Base-by-base conservation (phyloP, 2,888 invertebrate genomes). In the Eulithis prunata region DNA sequence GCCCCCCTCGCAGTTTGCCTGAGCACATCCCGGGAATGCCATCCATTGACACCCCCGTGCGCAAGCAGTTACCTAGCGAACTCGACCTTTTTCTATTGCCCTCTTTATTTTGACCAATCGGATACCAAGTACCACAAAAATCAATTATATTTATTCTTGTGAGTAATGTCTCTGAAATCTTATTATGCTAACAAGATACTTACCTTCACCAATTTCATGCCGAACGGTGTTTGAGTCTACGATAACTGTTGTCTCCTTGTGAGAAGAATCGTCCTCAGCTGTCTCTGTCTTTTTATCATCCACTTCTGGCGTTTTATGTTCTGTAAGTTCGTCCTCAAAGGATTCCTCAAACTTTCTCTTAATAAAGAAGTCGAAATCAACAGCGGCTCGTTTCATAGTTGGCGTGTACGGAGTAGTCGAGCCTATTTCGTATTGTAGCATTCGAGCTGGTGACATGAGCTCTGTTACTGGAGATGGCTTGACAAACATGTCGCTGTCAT, bases 171-270 rank as follows among this genome's bases (percentile, higher is more conserved):
- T 32, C 32, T 32, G 5, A 32, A 32, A 32, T 32, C 32, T 32
- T 32, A 32, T 49, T 41, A 49, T 21, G n/a, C 21, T 32, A 41
- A n/a, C 14, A 38, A 32, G 21, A 70, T 72, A 89, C 92, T 88
- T 84, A 93, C 93, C 90, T 68, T 87, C 89, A 64, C 85, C 90
- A 74, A 93, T 91, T 84, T 92, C 91, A 72, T 91, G 91, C 41
- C 91, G 85, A 41, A 93, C 85, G 8, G 91, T 92, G 71, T 85
- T 76, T 36, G 85, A 77, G 75, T 90, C 85, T 59, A 88, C 86
- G 60, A 91, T 90, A 64, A 90, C 90, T 28, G 89, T 82, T 6
- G 84, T 87, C 71, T 90, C 88, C 75, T 84, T 83, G 68, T 53
- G 13, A 21, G 51, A n/a, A 12, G 10, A 41, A 21, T 41, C 55